Evolutionary conservation across 2,888 invertebrate species (phyloP).

Genomic region (Harmothoe impar): DNA sequence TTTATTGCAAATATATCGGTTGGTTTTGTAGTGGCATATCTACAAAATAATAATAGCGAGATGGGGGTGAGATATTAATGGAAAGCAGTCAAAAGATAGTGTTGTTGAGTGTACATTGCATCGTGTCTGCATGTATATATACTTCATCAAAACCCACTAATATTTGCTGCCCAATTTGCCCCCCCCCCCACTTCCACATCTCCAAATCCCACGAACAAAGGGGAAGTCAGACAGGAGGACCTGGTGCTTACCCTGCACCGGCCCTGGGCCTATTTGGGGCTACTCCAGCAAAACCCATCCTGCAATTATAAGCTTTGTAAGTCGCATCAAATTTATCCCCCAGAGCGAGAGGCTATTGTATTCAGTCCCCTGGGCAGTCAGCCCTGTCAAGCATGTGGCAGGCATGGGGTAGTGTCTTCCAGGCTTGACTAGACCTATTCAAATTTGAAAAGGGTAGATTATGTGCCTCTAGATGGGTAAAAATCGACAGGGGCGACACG

Average conservation of each 20-base stretch:
- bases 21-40: too few relatives aligned
- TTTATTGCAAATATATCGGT: too few relatives aligned
- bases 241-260: not conserved
- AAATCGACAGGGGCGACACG: too few relatives aligned
- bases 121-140: too few relatives aligned
- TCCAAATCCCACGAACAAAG: not conserved
- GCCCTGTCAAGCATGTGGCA: not conserved
- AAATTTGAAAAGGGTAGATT: too few relatives aligned
- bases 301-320: slow-evolving; percentile 29
- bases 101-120: too few relatives aligned
- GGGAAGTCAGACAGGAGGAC: not conserved
- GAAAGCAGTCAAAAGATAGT: too few relatives aligned
- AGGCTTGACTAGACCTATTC: not conserved
- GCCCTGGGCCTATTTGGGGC: not conserved
- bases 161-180: not conserved
- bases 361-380: not conserved
- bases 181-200: not conserved
- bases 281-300: not conserved
- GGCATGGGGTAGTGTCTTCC: not conserved
- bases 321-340: slow-evolving; percentile 27
- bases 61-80: too few relatives aligned
- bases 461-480: too few relatives aligned
- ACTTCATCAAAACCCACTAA: too few relatives aligned
- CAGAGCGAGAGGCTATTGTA: not conserved
- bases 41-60: too few relatives aligned